Percentiles rank a stretch among this genome's conserved stretches.
Evolutionary conservation across 2,797 vertebrate genomes (phyloP).

Genomic region (Argyrosomus regius): DNA sequence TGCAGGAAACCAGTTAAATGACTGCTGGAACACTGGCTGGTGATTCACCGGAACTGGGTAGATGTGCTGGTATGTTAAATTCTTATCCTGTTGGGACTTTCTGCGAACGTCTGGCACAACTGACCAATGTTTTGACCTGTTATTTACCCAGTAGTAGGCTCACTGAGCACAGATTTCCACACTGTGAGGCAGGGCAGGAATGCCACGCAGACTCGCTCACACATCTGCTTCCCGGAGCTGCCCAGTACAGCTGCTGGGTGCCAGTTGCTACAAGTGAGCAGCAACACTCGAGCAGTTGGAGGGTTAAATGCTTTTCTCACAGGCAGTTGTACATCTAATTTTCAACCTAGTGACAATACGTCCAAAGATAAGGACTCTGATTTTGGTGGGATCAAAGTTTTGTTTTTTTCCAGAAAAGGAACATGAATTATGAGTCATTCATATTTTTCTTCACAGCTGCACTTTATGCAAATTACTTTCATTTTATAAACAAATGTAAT

Average conservation of each 20-base stretch:
- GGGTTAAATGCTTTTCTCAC: background rate
- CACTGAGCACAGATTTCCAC: constrained; percentile 28
- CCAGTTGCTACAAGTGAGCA: background rate
- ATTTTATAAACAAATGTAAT: background rate
- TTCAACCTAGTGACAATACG: background rate
- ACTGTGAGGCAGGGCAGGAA: constrained; percentile 5
- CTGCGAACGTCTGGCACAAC: background rate
- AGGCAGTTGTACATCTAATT: background rate
- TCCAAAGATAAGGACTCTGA: background rate
- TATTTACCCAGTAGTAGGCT: background rate
- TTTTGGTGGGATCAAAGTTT: background rate
- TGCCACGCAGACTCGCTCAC: constrained; percentile 2
- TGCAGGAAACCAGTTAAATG: constrained; percentile 47
- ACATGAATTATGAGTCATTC: background rate
- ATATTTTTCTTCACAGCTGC: background rate
- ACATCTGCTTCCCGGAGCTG: constrained; percentile 9
- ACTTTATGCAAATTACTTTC: background rate
- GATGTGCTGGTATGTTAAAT: constrained; percentile 2
- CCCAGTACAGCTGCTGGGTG: constrained; percentile 1
- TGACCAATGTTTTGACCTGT: background rate
- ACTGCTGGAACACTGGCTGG: constrained; percentile 11
- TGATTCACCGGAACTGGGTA: constrained; percentile 31
- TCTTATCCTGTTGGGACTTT: constrained; percentile 22
- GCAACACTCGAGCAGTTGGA: background rate
- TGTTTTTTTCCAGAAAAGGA: background rate